Evolutionary conservation across 2,797 vertebrate genomes (phyloP).

Genomic region (Smutsia temminckii): DNA sequence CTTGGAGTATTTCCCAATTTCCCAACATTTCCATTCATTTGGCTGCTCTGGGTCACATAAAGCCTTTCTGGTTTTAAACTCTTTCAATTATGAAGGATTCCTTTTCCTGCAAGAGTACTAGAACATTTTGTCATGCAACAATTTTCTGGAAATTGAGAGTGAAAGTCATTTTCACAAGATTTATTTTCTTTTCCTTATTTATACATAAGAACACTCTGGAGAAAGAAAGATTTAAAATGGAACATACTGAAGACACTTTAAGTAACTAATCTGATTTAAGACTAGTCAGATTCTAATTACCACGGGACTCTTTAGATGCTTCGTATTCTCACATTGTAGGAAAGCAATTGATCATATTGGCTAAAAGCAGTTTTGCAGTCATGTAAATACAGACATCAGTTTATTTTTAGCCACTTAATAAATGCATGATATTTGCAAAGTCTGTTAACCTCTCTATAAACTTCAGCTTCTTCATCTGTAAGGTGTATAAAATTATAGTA

Average conservation of each 20-base stretch:
- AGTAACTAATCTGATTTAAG: background rate
- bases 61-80: conserved; percentile 44
- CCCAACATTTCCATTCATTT: conserved; percentile 43
- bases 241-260: background rate
- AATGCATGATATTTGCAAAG: background rate
- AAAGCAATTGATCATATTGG: background rate
- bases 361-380: background rate
- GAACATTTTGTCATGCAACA: conserved; percentile 43
- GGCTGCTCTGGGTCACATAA: background rate
- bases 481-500: background rate
- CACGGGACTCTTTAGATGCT: background rate
- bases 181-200: background rate
- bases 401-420: background rate
- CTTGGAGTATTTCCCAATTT: conserved; percentile 39
- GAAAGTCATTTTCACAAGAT: background rate
- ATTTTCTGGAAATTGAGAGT: conserved; percentile 15
- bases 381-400: background rate
- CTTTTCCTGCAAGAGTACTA: conserved; percentile 30
- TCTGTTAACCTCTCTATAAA: background rate
- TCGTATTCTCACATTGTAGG: background rate
- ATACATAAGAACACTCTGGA: background rate
- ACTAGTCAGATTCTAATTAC: background rate
- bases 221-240: background rate
- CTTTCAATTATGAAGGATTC: conserved; percentile 45
- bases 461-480: background rate